phyloP scores from a whole-genome alignment of 2,797 vertebrate genomes.

The Lepilemur septentrionalis region DNA sequence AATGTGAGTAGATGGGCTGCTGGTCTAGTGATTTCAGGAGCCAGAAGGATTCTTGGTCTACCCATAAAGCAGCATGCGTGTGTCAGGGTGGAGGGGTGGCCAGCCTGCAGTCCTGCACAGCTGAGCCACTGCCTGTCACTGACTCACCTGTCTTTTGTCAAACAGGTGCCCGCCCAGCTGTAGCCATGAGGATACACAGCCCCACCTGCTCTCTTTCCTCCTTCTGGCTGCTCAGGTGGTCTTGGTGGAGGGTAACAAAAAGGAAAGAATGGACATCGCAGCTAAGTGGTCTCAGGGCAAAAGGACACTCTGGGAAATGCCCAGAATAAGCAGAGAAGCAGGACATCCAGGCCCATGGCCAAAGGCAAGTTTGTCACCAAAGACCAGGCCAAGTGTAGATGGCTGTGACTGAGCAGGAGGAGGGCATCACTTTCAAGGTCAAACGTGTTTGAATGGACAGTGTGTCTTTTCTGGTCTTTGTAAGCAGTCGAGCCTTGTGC shows the following conservation, averaged over 20 bases:
- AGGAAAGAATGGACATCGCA: constrained; percentile 70
- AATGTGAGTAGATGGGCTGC: background rate
- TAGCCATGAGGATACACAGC: constrained; percentile 81
- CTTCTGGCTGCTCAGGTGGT: constrained; percentile 85
- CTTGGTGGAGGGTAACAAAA: constrained; percentile 81
- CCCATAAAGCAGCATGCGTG: background rate
- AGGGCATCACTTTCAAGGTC: constrained; percentile 78
- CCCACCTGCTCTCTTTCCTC: constrained; percentile 82
- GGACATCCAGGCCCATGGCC: constrained; percentile 59
- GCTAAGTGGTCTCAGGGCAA: background rate
- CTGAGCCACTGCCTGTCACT: background rate
- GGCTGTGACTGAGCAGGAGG: constrained; percentile 77
- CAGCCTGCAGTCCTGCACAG: background rate
- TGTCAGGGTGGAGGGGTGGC: background rate
- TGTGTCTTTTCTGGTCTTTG: constrained; percentile 87
- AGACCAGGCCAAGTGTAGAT: constrained; percentile 89
- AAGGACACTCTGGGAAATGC: background rate
- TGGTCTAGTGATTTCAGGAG: background rate
- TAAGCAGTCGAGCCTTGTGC: constrained; percentile 86
- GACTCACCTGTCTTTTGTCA: constrained; percentile 54
- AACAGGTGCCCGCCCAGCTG: constrained; percentile 57
- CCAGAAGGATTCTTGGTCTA: background rate
- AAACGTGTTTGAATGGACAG: constrained; percentile 81
- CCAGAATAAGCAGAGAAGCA: constrained; percentile 42
- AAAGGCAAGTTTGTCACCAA: constrained; percentile 87